Conservation (phyloP, 2,888 invertebrate species). For the Troides helena region DNA sequence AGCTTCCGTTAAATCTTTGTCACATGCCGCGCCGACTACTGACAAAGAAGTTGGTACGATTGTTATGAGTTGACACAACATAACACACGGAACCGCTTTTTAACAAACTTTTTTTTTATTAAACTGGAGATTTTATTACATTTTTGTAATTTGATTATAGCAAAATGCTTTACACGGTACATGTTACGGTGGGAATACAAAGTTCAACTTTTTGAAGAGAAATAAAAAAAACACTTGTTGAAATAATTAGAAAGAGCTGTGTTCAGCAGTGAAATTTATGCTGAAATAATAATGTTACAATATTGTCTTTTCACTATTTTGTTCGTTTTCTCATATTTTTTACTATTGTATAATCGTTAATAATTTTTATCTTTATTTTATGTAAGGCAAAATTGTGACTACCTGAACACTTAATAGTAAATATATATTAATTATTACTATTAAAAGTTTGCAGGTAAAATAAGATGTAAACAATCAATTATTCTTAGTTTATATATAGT, state of each 20-base stretch:
- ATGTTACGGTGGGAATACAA: neutral
- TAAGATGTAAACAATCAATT: too few species aligned
- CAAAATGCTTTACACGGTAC: slow-evolving; percentile 10
- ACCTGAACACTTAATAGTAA: too few species aligned
- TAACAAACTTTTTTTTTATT: slow-evolving; percentile 31
- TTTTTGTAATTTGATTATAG: slow-evolving; percentile 26
- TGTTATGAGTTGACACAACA: slow-evolving; percentile 50
- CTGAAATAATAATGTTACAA: too few species aligned
- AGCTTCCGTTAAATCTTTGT: slow-evolving; percentile 49
- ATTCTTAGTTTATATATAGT: too few species aligned
- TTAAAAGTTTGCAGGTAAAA: too few species aligned
- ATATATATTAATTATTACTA: too few species aligned
- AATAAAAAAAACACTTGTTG: neutral
- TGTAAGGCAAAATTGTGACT: too few species aligned
- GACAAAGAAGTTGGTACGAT: slow-evolving; percentile 44
- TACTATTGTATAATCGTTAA: neutral
- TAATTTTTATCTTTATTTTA: neutral
- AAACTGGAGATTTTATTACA: slow-evolving; percentile 25
- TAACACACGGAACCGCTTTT: slow-evolving; percentile 55
- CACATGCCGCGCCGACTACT: slow-evolving; percentile 57
- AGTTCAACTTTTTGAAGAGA: neutral
- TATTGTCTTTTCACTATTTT: neutral
- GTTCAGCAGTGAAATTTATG: too few species aligned
- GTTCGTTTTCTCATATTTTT: neutral
- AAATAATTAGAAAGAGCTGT: neutral